A percentile compares a stretch with the other conserved stretches of the same genome.
Evolutionary conservation across 2,888 invertebrate species (phyloP).

Genomic region (Rotaria socialis): DNA sequence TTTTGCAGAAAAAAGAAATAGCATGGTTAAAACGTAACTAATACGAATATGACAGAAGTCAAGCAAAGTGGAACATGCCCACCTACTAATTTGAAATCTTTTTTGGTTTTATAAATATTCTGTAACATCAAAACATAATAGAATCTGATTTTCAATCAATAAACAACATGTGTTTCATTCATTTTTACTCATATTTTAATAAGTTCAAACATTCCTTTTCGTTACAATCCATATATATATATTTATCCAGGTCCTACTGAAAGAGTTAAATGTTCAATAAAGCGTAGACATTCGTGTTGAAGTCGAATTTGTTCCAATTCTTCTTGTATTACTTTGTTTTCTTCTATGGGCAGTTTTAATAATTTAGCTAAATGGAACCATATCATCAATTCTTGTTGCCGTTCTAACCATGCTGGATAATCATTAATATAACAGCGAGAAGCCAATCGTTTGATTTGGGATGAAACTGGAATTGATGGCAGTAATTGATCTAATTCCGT

Average conservation of each 20-base stretch:
- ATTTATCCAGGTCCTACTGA: background rate
- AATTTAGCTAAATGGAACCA: background rate
- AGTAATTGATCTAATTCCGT: background rate
- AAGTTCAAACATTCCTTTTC: background rate
- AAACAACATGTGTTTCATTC: background rate
- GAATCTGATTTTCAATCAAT: background rate
- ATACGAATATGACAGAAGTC: too few relatives aligned
- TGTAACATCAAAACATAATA: background rate
- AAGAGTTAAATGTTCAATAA: background rate
- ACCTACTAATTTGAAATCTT: too few relatives aligned
- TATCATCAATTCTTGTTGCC: background rate
- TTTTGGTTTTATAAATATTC: too few relatives aligned
- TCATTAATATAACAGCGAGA: background rate
- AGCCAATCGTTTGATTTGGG: background rate
- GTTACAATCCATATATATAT: background rate
- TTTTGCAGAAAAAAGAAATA: too few relatives aligned
- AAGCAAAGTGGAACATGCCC: too few relatives aligned
- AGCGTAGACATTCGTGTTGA: background rate
- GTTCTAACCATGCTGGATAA: background rate
- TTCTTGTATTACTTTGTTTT: background rate
- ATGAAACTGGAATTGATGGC: background rate
- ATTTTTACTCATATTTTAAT: background rate
- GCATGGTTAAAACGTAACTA: too few relatives aligned
- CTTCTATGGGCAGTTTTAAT: background rate
- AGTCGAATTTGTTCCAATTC: conserved; percentile 8